These are phyloP conservation scores for Pseudeuparius sepicola DNA, from an alignment of 2,888 invertebrate genomes.

Conservation along the genomic window DNA sequence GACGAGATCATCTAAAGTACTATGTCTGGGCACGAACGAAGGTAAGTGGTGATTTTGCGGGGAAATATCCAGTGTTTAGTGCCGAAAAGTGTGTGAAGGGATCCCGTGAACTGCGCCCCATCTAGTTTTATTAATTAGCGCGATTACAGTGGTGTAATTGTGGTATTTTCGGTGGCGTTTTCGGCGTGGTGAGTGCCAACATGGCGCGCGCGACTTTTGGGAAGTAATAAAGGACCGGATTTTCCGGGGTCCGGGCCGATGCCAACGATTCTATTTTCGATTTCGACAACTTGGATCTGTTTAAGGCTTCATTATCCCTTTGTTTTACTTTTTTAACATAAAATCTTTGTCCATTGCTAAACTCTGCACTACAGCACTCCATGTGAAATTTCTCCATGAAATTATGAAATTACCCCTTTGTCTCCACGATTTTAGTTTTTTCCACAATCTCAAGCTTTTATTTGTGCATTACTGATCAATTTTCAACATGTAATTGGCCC, in stretches of 20 bases:
- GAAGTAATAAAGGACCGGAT: neutral
- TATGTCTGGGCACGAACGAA: slow-evolving; percentile 75
- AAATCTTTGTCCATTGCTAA: too few species aligned
- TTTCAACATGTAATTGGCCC: too few species aligned
- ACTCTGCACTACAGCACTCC: too few species aligned
- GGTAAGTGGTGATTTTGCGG: slow-evolving; percentile 52
- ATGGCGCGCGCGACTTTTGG: slow-evolving; percentile 40
- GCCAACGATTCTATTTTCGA: too few species aligned
- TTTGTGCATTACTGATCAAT: too few species aligned
- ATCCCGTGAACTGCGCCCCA: slow-evolving; percentile 11
- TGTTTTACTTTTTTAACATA: too few species aligned
- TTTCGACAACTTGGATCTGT: too few species aligned
- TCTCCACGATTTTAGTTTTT: neutral
- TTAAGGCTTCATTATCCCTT: too few species aligned
- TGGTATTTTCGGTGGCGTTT: slow-evolving; percentile 28
- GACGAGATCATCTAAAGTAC: slow-evolving; percentile 64
- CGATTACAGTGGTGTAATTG: slow-evolving; percentile 24
- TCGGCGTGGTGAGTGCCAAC: slow-evolving; percentile 40
- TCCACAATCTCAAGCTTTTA: too few species aligned
- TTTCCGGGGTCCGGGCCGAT: neutral
- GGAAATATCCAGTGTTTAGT: slow-evolving; percentile 19
- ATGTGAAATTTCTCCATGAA: too few species aligned
- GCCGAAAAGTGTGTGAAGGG: slow-evolving; percentile 19
- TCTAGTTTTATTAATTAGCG: slow-evolving; percentile 13
- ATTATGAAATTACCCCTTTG: neutral